Conservation (phyloP, 2,797 vertebrate species). For the Sebastes minor region DNA sequence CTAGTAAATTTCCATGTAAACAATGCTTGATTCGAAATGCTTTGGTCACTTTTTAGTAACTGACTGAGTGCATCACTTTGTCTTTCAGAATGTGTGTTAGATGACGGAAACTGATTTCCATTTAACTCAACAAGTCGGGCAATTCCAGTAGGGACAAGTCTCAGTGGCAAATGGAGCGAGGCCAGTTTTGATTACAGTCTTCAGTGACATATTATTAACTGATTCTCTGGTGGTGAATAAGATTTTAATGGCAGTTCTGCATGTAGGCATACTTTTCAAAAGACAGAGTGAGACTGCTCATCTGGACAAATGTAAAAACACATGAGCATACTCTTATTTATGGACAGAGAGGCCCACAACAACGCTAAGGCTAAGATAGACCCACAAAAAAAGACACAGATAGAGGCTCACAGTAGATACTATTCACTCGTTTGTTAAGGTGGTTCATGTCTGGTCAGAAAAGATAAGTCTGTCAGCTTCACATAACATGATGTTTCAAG, state of each 20-base stretch:
- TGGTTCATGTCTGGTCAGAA: slow-evolving; percentile 5
- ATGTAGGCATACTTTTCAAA: slow-evolving; percentile 1
- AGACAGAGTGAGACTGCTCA: neutral
- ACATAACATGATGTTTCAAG: neutral
- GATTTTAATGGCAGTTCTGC: slow-evolving; percentile 6
- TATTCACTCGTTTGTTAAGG: slow-evolving; percentile 4
- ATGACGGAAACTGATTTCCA: slow-evolving; percentile 3
- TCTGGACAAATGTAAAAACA: slow-evolving; percentile 1
- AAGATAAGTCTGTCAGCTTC: slow-evolving; percentile 26
- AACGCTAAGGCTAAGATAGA: neutral
- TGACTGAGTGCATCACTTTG: neutral
- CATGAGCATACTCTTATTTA: neutral
- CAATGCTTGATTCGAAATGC: neutral
- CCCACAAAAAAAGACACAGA: neutral
- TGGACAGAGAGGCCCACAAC: neutral
- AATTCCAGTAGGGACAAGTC: slow-evolving; percentile 55
- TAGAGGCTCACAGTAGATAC: neutral
- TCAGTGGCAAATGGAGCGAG: slow-evolving; percentile 45
- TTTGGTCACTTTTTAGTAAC: neutral
- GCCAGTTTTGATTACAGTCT: slow-evolving; percentile 66
- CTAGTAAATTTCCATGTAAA: neutral
- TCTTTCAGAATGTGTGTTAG: neutral
- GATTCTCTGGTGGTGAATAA: slow-evolving; percentile 43
- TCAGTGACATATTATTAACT: slow-evolving; percentile 38
- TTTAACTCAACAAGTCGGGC: slow-evolving; percentile 34